Base-by-base conservation (phyloP, 2,113 vertebrate species). In the Nibea albiflora region DNA sequence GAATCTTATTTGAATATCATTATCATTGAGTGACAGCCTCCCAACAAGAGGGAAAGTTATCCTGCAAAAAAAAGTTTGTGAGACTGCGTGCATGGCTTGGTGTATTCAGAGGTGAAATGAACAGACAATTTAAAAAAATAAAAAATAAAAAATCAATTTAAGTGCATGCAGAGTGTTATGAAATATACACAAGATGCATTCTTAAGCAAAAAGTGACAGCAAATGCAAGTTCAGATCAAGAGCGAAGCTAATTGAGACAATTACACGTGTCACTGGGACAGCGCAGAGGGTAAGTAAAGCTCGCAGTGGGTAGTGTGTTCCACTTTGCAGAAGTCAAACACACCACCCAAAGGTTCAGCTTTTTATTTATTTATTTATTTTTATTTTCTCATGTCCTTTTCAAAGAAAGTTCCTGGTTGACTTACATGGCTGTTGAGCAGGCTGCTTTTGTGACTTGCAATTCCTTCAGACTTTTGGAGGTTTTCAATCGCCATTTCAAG, bases 401-500 rank as follows among this genome's bases (percentile, higher is more conserved):
- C 66, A 85, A 90, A 93, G 73, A 90, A 90, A 88, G 87, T 88
- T 94, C 92, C 93, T 88, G 86, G 85, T 90, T 86, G 94, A 99
- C 98, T 99, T 98, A 99, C 98, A 97, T 99, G 98, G 96, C 98
- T 99, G 97, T 98, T 99, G 96, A 99, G 97, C 95, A 99, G 96
- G 96, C 96, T 97, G 96, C 97, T 98, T 97, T 99, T 99, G 97
- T 99, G 98, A 95, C 98, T 96, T 86, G 97, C 96, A 94, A 99
- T 97, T 95, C 98, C 98, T 96, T 99, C 97, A 94, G 95, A 98
- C 97, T 99, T 99, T 96, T 99, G 98, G 93, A 99, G 98, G 94
- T 99, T 98, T 96, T 99, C 97, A 96, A 99, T 99, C 97, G 97
- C 98, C 97, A 98, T 97, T 98, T 99, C 97, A 98, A 99, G 97